Percentiles rank a stretch among this genome's conserved stretches.
Evolutionary conservation across 2,113 vertebrate species (phyloP).

Genomic region (Parus major): DNA sequence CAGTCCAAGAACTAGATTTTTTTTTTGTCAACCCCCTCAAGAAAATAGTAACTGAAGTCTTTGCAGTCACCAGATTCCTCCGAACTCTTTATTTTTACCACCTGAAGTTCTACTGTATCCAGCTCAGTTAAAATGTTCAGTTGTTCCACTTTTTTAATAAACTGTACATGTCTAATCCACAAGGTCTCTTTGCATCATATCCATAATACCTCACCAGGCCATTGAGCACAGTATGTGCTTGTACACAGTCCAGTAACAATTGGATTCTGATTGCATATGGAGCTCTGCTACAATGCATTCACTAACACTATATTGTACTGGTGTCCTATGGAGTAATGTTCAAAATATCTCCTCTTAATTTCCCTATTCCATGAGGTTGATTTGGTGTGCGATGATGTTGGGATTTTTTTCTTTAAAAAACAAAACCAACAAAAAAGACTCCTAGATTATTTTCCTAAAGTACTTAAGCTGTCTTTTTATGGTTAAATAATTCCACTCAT

Average conservation of each 20-base stretch:
- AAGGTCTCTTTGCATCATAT: conserved; percentile 78
- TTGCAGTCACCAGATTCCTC: background rate
- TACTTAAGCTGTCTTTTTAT: conserved; percentile 56
- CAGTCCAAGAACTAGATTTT: background rate
- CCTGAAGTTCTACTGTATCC: conserved; percentile 27
- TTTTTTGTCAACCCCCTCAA: background rate
- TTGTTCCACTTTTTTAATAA: conserved; percentile 76
- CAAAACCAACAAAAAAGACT: background rate
- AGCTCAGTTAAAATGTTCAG: conserved; percentile 56
- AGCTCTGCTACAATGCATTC: conserved; percentile 76
- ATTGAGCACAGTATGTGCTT: conserved; percentile 93
- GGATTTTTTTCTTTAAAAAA: background rate
- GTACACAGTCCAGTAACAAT: conserved; percentile 84
- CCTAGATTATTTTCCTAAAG: conserved; percentile 60
- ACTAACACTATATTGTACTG: conserved; percentile 75
- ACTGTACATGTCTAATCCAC: conserved; percentile 75
- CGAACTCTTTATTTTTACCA: conserved; percentile 5
- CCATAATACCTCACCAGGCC: conserved; percentile 86
- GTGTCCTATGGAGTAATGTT: conserved; percentile 80
- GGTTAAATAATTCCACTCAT: conserved; percentile 71
- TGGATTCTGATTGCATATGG: conserved; percentile 82
- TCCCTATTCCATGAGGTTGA: conserved; percentile 75
- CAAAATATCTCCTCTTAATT: conserved; percentile 80
- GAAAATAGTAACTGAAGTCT: conserved; percentile 11
- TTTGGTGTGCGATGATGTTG: conserved; percentile 54